Base-by-base conservation (phyloP, 2,888 invertebrate species). In the Corythucha ciliata region DNA sequence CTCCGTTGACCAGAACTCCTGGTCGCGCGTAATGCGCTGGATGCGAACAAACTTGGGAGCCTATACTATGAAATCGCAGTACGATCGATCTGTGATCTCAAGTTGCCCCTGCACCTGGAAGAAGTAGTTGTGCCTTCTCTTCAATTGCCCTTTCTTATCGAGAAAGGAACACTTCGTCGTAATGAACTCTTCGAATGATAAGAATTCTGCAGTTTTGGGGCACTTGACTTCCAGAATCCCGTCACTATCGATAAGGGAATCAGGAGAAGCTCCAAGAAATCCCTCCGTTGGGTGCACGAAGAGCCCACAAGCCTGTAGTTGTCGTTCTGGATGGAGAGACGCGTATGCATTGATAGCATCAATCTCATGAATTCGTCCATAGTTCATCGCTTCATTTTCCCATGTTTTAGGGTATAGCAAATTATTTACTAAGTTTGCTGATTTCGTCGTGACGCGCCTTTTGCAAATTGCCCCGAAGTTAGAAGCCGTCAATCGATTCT, bases 81-180 rank as follows among this genome's bases (percentile, higher is more conserved):
- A 54, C 14, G 51, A 21, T 25, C 52, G 29, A 4, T 53, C 51
- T 5, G 42, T 24, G 16, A 57, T 42, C 24, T 56, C 33, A 8
- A 59, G 21, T 41, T 56, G 54, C 1, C 57, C 56, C 40, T 59
- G 56, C 8, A 58, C 47, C 34, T 55, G 57, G 26, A 44, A 45
- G 29, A 40, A 57, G 32, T 59, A 54, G 10, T 50, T 25, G 33
- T 58, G 55, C 12, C 14, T 53, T 44, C 41, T 45, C n/a, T 56
- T 54, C 26, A 54, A 27, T 26, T 21, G 22, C 12, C 52, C 18
- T 6, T 12, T 27, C 10, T 22, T 20, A 3, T 50, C 49, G 3
- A 27, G 27, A 22, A 22, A 45, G 16, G 33, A 45, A 1, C 22
- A 14, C 22, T 45, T 45, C n/a, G 3, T 33, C n/a, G n/a, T n/a